Base-by-base conservation (phyloP, 2,888 invertebrate genomes). In the Helicoverpa assulta region DNA sequence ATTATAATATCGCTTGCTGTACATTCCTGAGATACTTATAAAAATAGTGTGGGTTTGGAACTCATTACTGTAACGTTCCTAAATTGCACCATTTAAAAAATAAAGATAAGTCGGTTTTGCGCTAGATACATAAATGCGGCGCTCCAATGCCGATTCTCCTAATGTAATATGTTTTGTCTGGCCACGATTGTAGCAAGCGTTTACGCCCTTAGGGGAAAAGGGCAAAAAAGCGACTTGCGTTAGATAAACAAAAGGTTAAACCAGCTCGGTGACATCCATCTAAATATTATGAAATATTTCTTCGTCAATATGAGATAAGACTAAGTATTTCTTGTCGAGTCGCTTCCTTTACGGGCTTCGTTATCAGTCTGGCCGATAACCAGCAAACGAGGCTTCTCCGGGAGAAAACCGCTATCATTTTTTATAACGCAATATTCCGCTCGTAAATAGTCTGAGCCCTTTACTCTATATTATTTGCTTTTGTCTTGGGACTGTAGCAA, bases 351-450 rank as follows among this genome's bases (percentile, higher is more conserved):
- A 91, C 88, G 87, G 87, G 77, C 85, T 78, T 76, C 86, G 86
- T 90, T 92, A 92, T 92, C 92, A 90, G 88, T 80, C 81, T 71
- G 81, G 84, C 86, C 86, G 92, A 92, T 92, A 92, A 91, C 90
- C 88, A 82, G 87, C 86, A 90, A 92, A 91, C 90, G 91, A 91
- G 90, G 75, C 80, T 85, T 88, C 90, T 86, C 86, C 85, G 86
- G 85, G 72, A 87, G 89, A 85, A 90, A 90, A 89, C 90, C 89
- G 89, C 89, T 88, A 90, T 92, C 89, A 91, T 91, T 91, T 92
- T 92, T 92, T 92, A 92, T 88, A 91, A 89, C 91, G 90, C 89
- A 91, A 92, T 91, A 91, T 90, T 91, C 89, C 85, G 84, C 81
- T 89, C 89, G 89, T 90, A 91, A 91, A 91, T 90, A 87, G 86